Evolutionary conservation across 2,888 invertebrate species (phyloP), one percentile per base, ranked within the genome.

Genomic region (Platycnemis pennipes): DNA sequence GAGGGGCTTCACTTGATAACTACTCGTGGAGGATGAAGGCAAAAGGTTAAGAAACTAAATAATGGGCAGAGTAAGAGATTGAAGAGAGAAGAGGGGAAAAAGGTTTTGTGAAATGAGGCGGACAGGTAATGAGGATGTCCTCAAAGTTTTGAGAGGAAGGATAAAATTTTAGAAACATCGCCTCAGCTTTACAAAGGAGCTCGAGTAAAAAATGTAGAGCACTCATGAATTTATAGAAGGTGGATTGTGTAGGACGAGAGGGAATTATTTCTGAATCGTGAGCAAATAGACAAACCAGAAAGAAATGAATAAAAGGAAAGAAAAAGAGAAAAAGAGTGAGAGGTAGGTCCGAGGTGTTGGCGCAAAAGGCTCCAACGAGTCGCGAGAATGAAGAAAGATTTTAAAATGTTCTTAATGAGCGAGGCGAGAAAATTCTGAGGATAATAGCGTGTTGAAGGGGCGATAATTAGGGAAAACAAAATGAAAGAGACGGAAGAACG

Each of bases 321-420:
- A 31, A 53, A 42, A 44, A 5, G 63, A 42, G 63, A 26, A n/a
- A 89, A 63, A 56, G 53, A 37, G 89, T 22, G n/a, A 26, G 45
- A 45, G 45, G 88, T 2, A n/a, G 56, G 22, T 2, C 19, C 26
- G 45, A 87, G 45, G 87, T 87, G 45, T 44, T 19, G 45, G 87
- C 45, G n/a, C 22, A 45, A 87, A n/a, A 46, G 46, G 87, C 37
- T 77, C 77, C 13, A n/a, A 46, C 44, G 45, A 46, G 46, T 22
- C 46, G 87, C 7, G 42, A 13, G 49, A 37, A 49, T 44, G 42
- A 42, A 26, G 56, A 89, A 63, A 42, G 56, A 91, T 91, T 46
- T 46, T 46, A n/a, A 91, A 91, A 63, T 91, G 91, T 91, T 91
- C 46, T 91, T 91, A 91, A 91, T 91, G 91, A 91, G 63, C 45